Base-by-base conservation (phyloP, 1,140 invertebrate genomes). In the Platyscapa corneri region DNA sequence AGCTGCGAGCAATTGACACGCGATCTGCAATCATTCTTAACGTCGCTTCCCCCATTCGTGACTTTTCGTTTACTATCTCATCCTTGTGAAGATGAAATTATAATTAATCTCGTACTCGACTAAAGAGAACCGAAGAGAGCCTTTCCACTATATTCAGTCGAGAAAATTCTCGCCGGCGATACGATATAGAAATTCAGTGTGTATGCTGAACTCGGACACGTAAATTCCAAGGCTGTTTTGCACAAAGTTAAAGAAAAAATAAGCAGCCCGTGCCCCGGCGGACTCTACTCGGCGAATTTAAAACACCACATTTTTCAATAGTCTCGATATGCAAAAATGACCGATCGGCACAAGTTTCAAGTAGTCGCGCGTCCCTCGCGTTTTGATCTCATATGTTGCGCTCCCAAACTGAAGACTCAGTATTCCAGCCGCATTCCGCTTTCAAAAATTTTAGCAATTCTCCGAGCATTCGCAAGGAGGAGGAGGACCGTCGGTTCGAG, bases 401-500 rank as follows among this genome's bases (percentile, higher is more conserved):
- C 37, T 7, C 0, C 37, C 70, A 20, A 14, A 42, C 23, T 23
- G 20, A 18, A 42, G 27, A 74, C 20, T 74, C 70, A 14, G 37
- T 74, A 74, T 74, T 74, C 70, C 37, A 37, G 0, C 37, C 37
- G 70, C 70, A 42, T 8, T 39, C 39, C 37, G 37, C 70, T 74
- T 74, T 74, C 70, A 42, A 37, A n/a, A 74, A 42, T 1, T 42
- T 74, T 74, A 74, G 70, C 37, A 74, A 42, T 74, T 32, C 70
- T 42, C 37, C 42, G 42, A 12, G 70, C 70, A 74, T 42, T 74
- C 70, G 70, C 37, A 20, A 42, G 8, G n/a, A n/a, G n/a, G n/a
- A n/a, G 0, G 37, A 46, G 12, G 70, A 42, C 8, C 23, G 39
- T 74, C n/a, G 37, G 5, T 30, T 70, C 18, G 70, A 34, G 5